Conservation (phyloP, 2,113 vertebrate genomes). For the Dendrocopos noguchii region DNA sequence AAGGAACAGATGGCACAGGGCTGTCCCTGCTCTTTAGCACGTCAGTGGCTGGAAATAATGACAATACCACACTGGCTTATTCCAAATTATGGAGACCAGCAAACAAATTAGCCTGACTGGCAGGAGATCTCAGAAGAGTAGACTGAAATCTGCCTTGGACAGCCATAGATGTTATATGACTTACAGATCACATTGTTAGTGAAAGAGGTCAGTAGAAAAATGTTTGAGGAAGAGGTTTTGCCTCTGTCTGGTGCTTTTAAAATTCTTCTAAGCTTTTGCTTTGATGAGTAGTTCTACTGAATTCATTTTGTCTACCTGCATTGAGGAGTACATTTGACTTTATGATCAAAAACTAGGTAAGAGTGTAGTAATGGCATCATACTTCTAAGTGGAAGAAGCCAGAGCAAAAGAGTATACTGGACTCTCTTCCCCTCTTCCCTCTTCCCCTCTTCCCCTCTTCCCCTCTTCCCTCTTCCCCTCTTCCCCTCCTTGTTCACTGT, state of each 20-base stretch:
- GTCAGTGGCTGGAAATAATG: neutral
- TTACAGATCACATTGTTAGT: accelerated
- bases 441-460: neutral
- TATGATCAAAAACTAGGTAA: neutral
- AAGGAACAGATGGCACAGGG: neutral
- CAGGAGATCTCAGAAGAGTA: neutral
- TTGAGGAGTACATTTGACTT: neutral
- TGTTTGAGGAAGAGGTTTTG: neutral
- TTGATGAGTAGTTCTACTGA: neutral
- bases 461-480: too few species aligned
- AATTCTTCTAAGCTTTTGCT: neutral
- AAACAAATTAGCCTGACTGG: neutral
- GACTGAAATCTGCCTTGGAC: neutral
- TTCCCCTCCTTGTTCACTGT: too few species aligned
- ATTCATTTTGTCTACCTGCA: neutral
- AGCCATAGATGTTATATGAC: neutral
- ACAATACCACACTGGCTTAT: neutral
- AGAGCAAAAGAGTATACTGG: neutral
- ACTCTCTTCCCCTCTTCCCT: neutral
- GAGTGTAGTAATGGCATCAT: neutral
- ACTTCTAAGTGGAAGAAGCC: neutral
- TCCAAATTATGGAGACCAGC: neutral
- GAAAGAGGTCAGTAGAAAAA: neutral
- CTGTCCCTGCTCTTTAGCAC: neutral
- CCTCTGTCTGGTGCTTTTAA: neutral